These are phyloP conservation scores for Avahi laniger DNA, from an alignment of 2,797 vertebrate species.

Conservation along the genomic window DNA sequence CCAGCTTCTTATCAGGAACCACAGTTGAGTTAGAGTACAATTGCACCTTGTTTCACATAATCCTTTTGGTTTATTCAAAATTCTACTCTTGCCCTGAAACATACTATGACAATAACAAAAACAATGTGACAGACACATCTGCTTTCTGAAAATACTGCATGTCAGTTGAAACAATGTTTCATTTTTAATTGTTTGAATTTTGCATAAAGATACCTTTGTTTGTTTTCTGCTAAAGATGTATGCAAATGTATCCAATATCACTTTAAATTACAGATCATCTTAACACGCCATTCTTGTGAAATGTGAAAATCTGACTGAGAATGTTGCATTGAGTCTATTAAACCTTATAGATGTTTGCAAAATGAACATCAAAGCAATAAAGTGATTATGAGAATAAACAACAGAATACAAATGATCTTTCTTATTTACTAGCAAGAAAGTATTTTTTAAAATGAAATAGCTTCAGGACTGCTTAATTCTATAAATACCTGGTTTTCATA, in stretches of 20 bases:
- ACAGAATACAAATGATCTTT: neutral
- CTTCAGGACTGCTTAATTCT: neutral
- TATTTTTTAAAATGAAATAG: neutral
- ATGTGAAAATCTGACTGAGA: neutral
- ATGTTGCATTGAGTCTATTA: neutral
- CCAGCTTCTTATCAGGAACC: neutral
- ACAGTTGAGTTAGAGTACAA: neutral
- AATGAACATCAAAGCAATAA: conserved; percentile 32
- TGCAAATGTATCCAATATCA: neutral
- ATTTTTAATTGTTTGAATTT: conserved; percentile 38
- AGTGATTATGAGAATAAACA: neutral
- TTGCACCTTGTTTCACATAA: neutral
- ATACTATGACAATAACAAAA: neutral
- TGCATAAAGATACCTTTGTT: conserved; percentile 37
- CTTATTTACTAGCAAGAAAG: neutral
- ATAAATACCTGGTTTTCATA: neutral
- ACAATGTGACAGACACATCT: neutral
- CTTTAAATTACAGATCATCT: conserved; percentile 16
- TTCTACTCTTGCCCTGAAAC: neutral
- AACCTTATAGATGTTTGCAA: conserved; percentile 27
- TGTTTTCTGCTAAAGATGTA: conserved; percentile 4
- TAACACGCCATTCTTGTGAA: neutral
- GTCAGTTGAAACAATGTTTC: conserved; percentile 2
- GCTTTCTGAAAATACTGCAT: conserved; percentile 32
- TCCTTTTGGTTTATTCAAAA: conserved; percentile 31